Evolutionary conservation across 2,888 invertebrate genomes (phyloP).

Genomic region (Hoplodrina blanda): DNA sequence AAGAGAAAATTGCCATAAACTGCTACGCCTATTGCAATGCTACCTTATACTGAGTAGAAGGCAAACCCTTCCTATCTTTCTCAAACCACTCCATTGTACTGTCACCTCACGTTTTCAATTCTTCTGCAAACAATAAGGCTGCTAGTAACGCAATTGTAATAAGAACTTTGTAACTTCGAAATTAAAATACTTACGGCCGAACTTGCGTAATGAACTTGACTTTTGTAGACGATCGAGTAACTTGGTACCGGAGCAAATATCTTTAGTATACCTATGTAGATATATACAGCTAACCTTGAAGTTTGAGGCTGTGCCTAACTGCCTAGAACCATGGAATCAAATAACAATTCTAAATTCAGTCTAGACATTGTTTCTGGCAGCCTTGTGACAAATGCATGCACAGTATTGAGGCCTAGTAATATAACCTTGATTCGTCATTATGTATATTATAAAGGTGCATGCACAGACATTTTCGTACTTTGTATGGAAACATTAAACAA

Average conservation of each 20-base stretch:
- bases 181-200: slow-evolving; percentile 50
- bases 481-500: background rate
- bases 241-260: slow-evolving; percentile 27
- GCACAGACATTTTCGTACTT: background rate
- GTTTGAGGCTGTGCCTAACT: slow-evolving; percentile 12
- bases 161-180: slow-evolving; percentile 48
- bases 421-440: slow-evolving; percentile 17
- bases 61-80: slow-evolving; percentile 34
- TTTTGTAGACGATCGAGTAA: slow-evolving; percentile 29
- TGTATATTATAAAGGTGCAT: slow-evolving; percentile 16
- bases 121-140: slow-evolving; percentile 53
- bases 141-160: slow-evolving; percentile 45
- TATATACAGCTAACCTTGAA: slow-evolving; percentile 23
- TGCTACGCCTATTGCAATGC: slow-evolving; percentile 44
- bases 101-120: slow-evolving; percentile 57
- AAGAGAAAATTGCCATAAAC: slow-evolving; percentile 57
- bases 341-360: slow-evolving; percentile 44
- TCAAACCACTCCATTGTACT: slow-evolving; percentile 52
- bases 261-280: slow-evolving; percentile 5
- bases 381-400: slow-evolving; percentile 36
- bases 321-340: slow-evolving; percentile 26
- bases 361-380: slow-evolving; percentile 45
- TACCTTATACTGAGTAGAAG: slow-evolving; percentile 40
- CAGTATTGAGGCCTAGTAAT: slow-evolving; percentile 12
- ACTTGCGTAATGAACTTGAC: slow-evolving; percentile 54